Evolutionary conservation across 2,888 invertebrate genomes (phyloP).

Genomic region (Lepidocyrtinus sp.): DNA sequence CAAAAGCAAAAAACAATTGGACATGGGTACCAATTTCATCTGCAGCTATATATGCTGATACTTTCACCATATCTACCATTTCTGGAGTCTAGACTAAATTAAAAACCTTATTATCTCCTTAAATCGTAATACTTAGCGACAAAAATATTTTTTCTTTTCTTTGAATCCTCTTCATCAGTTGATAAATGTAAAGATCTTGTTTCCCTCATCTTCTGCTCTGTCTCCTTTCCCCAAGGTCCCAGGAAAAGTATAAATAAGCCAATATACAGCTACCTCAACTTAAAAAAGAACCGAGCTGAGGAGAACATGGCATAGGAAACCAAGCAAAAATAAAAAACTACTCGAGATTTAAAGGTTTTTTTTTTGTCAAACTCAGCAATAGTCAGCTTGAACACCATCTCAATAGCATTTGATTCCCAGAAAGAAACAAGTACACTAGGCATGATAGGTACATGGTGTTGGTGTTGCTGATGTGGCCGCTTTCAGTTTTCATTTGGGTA

Average conservation of each 20-base stretch:
- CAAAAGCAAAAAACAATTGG: too few relatives aligned
- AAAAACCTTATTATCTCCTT: too few relatives aligned
- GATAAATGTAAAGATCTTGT: conserved; percentile 37
- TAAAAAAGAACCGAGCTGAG: not conserved
- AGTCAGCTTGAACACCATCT: too few relatives aligned
- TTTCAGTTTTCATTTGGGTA: not conserved
- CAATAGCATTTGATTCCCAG: conserved; percentile 39
- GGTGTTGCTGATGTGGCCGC: conserved; percentile 12
- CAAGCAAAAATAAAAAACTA: conserved; percentile 7
- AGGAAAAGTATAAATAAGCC: conserved; percentile 55
- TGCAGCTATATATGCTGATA: too few relatives aligned
- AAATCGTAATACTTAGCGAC: too few relatives aligned
- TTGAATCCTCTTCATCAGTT: too few relatives aligned
- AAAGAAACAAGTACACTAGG: conserved; percentile 19
- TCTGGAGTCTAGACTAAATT: too few relatives aligned
- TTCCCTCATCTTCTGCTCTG: conserved; percentile 17
- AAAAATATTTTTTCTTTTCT: too few relatives aligned
- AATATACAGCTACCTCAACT: conserved; percentile 28
- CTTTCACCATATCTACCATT: too few relatives aligned
- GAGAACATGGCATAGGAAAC: not conserved
- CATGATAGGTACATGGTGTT: conserved; percentile 7
- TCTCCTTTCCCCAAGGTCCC: conserved; percentile 43
- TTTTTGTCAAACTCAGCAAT: conserved; percentile 28
- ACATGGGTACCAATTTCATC: too few relatives aligned
- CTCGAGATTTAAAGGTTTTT: conserved; percentile 42